Evolutionary conservation across 2,797 vertebrate genomes (phyloP), one percentile per base, ranked within the genome.

Genomic region (Bovichtus variegatus): DNA sequence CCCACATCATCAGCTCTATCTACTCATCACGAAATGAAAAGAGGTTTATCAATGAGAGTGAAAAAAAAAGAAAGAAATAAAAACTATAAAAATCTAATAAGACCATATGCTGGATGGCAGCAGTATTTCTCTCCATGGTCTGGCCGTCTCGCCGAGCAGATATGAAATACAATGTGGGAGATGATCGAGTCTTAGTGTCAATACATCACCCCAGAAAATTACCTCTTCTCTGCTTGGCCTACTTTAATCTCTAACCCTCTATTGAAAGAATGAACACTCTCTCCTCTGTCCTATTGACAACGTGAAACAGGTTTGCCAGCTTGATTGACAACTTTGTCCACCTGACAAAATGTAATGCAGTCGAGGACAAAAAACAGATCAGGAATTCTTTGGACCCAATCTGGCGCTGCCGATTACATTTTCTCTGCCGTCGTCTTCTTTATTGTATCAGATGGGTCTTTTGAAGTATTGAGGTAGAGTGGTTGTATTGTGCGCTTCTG

Each of bases 311-410:
- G 91, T 95, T 94, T 94, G 91, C 93, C 89, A 83, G 91, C 89
- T 91, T 95, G 94, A 95, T 93, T 96, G 95, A 95, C 95, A 96
- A 94, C 94, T 94, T 94, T 95, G 93, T 95, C 94, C 92, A 91
- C 85, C 92, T 93, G 91, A 94, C 92, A 94, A 90, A 95, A 94
- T 93, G 93, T 92, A 92, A 93, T 91, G 93, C 91, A 87, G 90
- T 81, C 10, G 78, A 87, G 92, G 93, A 92, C 89, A 92, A 91
- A 94, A 94, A 93, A 93, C 86, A 90, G 88, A 93, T 91, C 91
- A 91, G 87, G 89, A 91, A 90, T 94, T 92, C 91, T 92, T 92
- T 93, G 92, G 91, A 94, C 79, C 91, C 93, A 94, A 95, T 95
- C 92, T 95, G 87, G 77, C 55, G 82, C 89, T 85, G 91, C 86